A percentile compares a stretch with the other conserved stretches of the same genome.
Evolutionary conservation across 2,888 invertebrate genomes (phyloP).

Genomic region (Dascillus cervinus): DNA sequence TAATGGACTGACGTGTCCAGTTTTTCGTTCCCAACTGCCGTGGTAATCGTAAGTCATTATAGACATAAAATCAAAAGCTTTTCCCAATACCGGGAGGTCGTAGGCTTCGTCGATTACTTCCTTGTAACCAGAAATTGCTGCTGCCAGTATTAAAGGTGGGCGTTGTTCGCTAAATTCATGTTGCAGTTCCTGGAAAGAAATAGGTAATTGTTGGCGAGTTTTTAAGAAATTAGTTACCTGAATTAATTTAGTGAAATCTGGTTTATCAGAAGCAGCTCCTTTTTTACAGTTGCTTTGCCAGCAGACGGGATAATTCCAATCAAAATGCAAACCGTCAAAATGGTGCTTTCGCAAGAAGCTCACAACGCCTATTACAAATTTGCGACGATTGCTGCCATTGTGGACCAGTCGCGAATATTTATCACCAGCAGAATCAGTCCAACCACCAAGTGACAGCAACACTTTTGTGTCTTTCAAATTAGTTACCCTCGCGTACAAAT

Average conservation of each 20-base stretch:
- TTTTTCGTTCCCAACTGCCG: slow-evolving; percentile 76
- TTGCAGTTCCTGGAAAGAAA: slow-evolving; percentile 51
- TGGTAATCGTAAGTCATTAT: slow-evolving; percentile 87
- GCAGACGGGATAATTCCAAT: slow-evolving; percentile 93
- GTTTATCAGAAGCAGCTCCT: slow-evolving; percentile 69
- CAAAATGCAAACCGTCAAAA: slow-evolving; percentile 82
- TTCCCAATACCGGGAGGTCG: slow-evolving; percentile 63
- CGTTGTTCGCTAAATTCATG: slow-evolving; percentile 53
- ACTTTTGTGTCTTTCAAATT: slow-evolving; percentile 59
- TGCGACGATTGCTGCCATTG: slow-evolving; percentile 55
- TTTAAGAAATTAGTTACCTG: slow-evolving; percentile 43
- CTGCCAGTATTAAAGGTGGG: slow-evolving; percentile 66
- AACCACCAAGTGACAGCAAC: slow-evolving; percentile 83
- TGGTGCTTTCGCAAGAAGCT: slow-evolving; percentile 65
- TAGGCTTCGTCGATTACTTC: slow-evolving; percentile 85
- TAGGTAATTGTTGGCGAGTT: slow-evolving; percentile 1
- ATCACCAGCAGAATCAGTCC: slow-evolving; percentile 87
- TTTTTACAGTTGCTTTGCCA: slow-evolving; percentile 86
- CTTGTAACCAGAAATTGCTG: slow-evolving; percentile 82
- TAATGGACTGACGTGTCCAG: slow-evolving; percentile 77
- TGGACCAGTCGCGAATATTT: slow-evolving; percentile 77
- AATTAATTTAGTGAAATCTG: slow-evolving; percentile 69
- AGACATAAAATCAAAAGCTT: slow-evolving; percentile 68
- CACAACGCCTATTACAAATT: slow-evolving; percentile 62
- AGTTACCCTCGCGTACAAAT: slow-evolving; percentile 71